phyloP scores from a whole-genome alignment of 2,888 invertebrate species.

The Acanthococcus lagerstroemiae region DNA sequence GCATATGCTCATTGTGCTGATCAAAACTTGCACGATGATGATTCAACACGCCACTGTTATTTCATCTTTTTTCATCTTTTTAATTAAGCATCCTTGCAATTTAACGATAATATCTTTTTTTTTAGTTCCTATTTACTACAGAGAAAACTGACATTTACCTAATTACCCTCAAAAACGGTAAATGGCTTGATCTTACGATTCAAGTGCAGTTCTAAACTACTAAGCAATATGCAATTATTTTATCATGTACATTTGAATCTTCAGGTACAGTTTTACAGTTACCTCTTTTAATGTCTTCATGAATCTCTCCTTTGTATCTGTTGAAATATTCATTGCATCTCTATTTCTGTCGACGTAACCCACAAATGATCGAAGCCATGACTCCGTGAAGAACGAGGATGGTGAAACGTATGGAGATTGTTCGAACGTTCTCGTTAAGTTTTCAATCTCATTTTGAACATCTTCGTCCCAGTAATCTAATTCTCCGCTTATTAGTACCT shows the following conservation, averaged over 20 bases:
- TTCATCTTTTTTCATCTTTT: no score
- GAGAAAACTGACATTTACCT: no score
- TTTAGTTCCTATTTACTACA: no score
- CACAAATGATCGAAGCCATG: slow-evolving; percentile 75
- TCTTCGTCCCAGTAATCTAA: slow-evolving; percentile 71
- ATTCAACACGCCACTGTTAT: no score
- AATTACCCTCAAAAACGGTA: no score
- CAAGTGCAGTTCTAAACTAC: neutral
- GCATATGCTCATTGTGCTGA: no score
- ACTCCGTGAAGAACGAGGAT: slow-evolving; percentile 71
- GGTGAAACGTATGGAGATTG: slow-evolving; percentile 65
- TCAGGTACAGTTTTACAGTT: slow-evolving; percentile 36
- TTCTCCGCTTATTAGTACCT: slow-evolving; percentile 71
- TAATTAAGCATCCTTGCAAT: no score
- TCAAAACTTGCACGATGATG: no score
- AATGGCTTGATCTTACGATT: no score
- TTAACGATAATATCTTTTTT: no score
- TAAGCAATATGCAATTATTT: neutral
- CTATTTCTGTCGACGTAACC: slow-evolving; percentile 63
- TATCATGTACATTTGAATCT: neutral
- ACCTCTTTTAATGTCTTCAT: slow-evolving; percentile 64
- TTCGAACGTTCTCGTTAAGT: slow-evolving; percentile 64
- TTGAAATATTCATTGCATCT: slow-evolving; percentile 65
- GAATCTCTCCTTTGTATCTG: slow-evolving; percentile 62
- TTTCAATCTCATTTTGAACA: slow-evolving; percentile 67